Evolutionary conservation across 92 coral and sea anemone genomes (phyloP).

Genomic region (Isaurus tuberculatus): DNA sequence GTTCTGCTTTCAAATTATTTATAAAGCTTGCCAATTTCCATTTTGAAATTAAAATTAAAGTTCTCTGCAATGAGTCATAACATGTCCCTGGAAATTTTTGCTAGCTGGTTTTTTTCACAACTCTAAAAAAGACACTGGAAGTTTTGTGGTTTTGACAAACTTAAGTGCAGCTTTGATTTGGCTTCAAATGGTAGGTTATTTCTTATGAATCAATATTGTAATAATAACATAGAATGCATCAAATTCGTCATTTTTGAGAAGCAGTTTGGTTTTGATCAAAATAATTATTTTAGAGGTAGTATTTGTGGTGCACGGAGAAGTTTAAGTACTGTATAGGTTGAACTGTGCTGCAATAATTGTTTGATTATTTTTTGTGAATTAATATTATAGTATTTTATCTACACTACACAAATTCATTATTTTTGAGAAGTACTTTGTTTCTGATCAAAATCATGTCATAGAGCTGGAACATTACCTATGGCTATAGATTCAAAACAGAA

Average conservation of each 20-base stretch:
- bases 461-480: neutral
- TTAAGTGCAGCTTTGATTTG: neutral
- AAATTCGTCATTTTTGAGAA: neutral
- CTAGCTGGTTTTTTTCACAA: neutral
- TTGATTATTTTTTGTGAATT: too few relatives aligned
- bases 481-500: too few relatives aligned
- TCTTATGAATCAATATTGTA: neutral
- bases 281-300: neutral
- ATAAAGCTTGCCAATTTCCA: conserved; percentile 15
- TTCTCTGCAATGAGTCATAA: conserved; percentile 12
- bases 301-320: too few relatives aligned
- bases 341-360: too few relatives aligned
- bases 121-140: neutral
- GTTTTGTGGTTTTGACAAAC: neutral
- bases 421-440: conserved; percentile 2
- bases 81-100: neutral
- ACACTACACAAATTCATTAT: neutral
- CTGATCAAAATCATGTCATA: neutral
- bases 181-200: neutral
- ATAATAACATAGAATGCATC: neutral
- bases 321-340: too few relatives aligned
- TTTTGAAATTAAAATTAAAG: neutral
- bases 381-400: too few relatives aligned
- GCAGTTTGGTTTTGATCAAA: neutral
- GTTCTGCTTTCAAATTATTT: neutral